Conservation (phyloP, 2,113 vertebrate species). For the Nesoenas mayeri region DNA sequence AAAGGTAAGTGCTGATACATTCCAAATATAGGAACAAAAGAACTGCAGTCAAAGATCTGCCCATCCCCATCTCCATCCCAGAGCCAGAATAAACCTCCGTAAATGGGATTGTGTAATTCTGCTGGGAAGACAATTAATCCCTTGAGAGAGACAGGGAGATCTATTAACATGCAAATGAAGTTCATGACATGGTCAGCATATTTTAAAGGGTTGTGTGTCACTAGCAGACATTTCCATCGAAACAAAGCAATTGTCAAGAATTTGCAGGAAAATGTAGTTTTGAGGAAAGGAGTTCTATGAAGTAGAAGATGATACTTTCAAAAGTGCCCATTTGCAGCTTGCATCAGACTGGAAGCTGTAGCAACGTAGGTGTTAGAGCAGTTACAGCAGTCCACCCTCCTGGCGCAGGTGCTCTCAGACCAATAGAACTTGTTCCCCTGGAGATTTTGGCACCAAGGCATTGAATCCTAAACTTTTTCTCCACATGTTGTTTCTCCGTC, state of each 20-base stretch:
- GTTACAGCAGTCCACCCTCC: too few species aligned
- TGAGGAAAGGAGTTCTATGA: neutral
- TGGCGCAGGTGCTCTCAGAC: rapidly evolving
- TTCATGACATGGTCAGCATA: slow-evolving; percentile 39
- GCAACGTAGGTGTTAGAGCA: neutral
- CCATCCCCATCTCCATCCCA: neutral
- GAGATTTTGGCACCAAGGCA: too few species aligned
- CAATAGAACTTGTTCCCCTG: rapidly evolving
- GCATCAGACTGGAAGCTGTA: neutral
- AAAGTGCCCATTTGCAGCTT: rapidly evolving
- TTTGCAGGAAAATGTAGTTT: neutral
- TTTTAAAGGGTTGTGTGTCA: neutral
- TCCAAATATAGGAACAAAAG: neutral
- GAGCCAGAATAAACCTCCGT: neutral
- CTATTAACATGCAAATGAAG: slow-evolving; percentile 57
- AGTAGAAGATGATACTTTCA: neutral
- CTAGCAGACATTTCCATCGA: neutral
- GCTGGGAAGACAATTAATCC: slow-evolving; percentile 51
- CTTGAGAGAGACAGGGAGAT: neutral
- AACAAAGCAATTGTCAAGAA: neutral
- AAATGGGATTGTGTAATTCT: neutral
- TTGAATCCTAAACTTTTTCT: neutral
- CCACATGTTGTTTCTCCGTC: rapidly evolving
- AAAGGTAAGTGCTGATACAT: neutral
- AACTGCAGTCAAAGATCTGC: neutral